A percentile compares a stretch with the other conserved stretches of the same genome.
phyloP scores from a whole-genome alignment of 2,797 vertebrate genomes.

The Acestrorhynchus altus region DNA sequence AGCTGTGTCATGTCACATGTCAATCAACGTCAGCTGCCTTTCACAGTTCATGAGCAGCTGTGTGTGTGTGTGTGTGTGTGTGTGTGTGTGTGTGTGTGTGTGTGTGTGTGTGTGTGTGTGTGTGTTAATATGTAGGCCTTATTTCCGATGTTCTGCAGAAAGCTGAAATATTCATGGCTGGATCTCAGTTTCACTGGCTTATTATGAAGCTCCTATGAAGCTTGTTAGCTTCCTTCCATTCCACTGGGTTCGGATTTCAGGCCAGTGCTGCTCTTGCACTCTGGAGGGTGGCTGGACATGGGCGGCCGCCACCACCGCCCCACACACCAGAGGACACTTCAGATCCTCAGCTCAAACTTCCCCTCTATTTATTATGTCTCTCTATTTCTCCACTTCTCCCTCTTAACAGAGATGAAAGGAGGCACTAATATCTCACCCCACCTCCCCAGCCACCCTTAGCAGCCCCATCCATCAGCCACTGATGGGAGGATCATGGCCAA shows the following conservation, averaged over 20 bases:
- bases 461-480: slow-evolving; percentile 54
- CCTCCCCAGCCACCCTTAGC: slow-evolving; percentile 1
- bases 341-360: background rate
- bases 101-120: too few relatives aligned
- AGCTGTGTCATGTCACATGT: slow-evolving; percentile 35
- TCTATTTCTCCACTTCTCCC: background rate
- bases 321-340: background rate
- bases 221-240: slow-evolving; percentile 15
- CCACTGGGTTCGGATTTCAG: slow-evolving; percentile 19
- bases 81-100: slow-evolving; percentile 14
- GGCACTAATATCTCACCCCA: slow-evolving; percentile 34
- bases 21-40: slow-evolving; percentile 33
- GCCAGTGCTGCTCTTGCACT: slow-evolving; percentile 9
- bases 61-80: slow-evolving; percentile 1
- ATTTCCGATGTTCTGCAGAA: slow-evolving; percentile 31
- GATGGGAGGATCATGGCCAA: slow-evolving; percentile 49
- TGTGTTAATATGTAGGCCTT: slow-evolving; percentile 30
- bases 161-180: slow-evolving; percentile 62
- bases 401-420: slow-evolving; percentile 33
- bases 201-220: slow-evolving; percentile 33
- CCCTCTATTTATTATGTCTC: background rate
- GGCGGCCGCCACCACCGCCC: background rate
- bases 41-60: slow-evolving; percentile 23
- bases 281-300: background rate
- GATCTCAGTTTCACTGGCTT: slow-evolving; percentile 48